Base-by-base conservation (phyloP, 2,888 invertebrate species). In the Platycnemis pennipes region DNA sequence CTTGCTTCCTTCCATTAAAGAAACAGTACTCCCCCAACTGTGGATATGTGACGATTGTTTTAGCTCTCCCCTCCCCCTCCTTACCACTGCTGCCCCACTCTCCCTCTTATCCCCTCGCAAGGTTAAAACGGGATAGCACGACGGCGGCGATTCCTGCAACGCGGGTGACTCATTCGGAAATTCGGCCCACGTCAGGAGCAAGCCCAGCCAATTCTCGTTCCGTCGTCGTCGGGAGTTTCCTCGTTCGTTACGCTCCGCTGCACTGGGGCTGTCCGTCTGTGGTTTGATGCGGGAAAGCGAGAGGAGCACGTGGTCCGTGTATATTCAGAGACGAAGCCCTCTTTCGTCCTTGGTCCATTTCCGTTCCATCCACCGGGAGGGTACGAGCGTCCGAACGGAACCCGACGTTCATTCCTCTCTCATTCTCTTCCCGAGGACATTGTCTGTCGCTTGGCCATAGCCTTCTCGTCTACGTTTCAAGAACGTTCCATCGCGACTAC, bases 131-230 rank as follows among this genome's bases (percentile, higher is more conserved):
- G 53, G 53, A 53, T 53, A 53, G 56, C n/a, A n/a, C n/a, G n/a
- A n/a, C 53, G 26, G 63, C 3, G 26, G 63, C 63, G 63, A 26
- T 26, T 63, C 16, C 63, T 26, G 63, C 22, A 26, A 7, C 26
- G 63, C 26, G 63, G 63, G 63, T 63, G 63, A 77, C 37, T 77
- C 77, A 77, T 26, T 77, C 77, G 31, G 77, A 77, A 77, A 77
- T 77, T 77, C 37, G 77, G 77, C 31, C 13, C 77, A 37, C 77
- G 77, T 13, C 31, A 37, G 31, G 37, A n/a, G n/a, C 1, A 26
- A 22, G 63, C 63, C 2, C n/a, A 13, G 53, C n/a, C 63, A 26
- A 26, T 16, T 63, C n/a, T 63, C 63, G 26, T 63, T n/a, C 26
- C 7, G 22, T 63, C 53, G 53, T 16, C 53, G 53, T 7, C 53